Evolutionary conservation across 2,113 vertebrate species (phyloP), one percentile per base, ranked within the genome.

Genomic region (Albula goreensis): DNA sequence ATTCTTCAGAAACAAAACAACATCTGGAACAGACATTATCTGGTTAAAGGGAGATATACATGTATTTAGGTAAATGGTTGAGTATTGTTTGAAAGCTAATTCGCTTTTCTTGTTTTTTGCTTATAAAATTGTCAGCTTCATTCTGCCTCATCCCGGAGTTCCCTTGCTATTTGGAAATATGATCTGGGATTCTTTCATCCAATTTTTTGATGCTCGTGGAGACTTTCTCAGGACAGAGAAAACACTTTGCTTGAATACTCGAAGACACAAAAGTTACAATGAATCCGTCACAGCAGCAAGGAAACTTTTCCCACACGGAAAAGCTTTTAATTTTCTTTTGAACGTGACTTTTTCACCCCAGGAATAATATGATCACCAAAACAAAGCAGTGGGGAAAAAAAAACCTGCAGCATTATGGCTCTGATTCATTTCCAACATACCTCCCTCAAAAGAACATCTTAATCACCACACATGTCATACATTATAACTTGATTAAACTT

Each of bases 391-490:
- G 25, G 66, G 31, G 31, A 41, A 80, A 89, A 82, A 85, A 25
- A n/a, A 22, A 66, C 85, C 13, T 9, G 17, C 19, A 50, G 78
- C 63, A 49, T 50, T 66, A 19, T 17, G 17, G 11, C 77, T 49
- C 60, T 74, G 56, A 53, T 84, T 17, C 25, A 49, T 83, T 78
- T 83, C 82, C 49, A 84, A 7, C 52, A 2, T 78, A 50, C 50
- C 31, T 50, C 15, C 60, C 51, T 49, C 60, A 50, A 63, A 57
- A 56, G 49, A 83, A 51, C 25, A 57, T 86, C 85, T 86, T 79
- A 85, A 85, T 90, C 83, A 79, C 78, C 84, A 74, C 83, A 88
- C 56, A 90, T 82, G 85, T 86, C 83, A 88, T 83, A 57, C 81
- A 70, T 85, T 84, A 83, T 85, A 86, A 84, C 51, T 78, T 56